These are phyloP conservation scores for Sitodiplosis mosellana DNA, from an alignment of 1,140 invertebrate genomes.

Conservation along the genomic window DNA sequence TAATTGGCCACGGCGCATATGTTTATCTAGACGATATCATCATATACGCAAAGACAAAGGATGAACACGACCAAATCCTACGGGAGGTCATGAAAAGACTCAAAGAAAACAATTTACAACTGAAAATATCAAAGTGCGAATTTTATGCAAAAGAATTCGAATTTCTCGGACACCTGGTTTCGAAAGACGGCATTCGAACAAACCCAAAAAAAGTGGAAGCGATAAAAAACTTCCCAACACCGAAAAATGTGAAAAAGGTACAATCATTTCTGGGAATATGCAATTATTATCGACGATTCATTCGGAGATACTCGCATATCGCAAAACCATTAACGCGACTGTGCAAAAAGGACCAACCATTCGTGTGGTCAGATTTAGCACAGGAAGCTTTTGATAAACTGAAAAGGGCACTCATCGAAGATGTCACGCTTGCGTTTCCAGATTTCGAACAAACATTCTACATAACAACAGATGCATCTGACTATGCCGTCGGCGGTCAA, in stretches of 20 bases:
- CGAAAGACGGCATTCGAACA: background rate
- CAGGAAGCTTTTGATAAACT: background rate
- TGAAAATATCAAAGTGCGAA: background rate
- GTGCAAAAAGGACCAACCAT: background rate
- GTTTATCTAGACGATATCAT: constrained; percentile 17
- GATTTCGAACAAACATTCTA: background rate
- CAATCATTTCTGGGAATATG: background rate
- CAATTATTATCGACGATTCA: background rate
- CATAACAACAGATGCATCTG: background rate
- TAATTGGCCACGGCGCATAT: constrained; percentile 5
- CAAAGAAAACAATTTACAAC: constrained; percentile 1
- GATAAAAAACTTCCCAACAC: background rate
- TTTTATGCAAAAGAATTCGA: background rate
- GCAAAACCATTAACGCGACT: background rate
- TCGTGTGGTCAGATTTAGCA: background rate
- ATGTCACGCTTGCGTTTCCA: background rate
- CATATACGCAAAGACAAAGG: constrained; percentile 10
- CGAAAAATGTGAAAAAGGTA: background rate
- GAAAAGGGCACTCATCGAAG: background rate
- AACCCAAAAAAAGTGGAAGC: background rate
- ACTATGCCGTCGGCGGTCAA: constrained; percentile 4
- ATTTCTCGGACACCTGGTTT: background rate
- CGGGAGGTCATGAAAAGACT: background rate
- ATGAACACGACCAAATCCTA: constrained; percentile 11
- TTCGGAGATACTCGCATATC: background rate